Percentiles rank a stretch among this genome's conserved stretches.
phyloP scores from a whole-genome alignment of 2,797 vertebrate genomes.

The Darevskia nairensis region DNA sequence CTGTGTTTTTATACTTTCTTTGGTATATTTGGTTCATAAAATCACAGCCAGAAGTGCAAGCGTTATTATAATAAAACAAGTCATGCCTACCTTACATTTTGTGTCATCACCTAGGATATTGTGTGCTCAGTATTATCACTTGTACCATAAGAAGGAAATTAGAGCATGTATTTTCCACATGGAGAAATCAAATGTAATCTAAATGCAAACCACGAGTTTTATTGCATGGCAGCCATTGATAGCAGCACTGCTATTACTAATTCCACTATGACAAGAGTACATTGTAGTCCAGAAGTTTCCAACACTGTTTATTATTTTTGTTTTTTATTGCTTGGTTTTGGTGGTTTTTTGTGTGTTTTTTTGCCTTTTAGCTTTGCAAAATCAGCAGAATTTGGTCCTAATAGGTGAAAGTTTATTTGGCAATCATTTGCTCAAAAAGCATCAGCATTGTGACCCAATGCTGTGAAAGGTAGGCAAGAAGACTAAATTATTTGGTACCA shows the following conservation, averaged over 20 bases:
- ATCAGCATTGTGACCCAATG: constrained; percentile 4
- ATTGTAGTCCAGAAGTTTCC: constrained; percentile 56
- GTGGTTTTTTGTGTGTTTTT: too few relatives aligned
- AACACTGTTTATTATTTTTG: constrained; percentile 57
- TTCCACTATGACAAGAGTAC: constrained; percentile 71
- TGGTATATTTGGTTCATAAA: constrained; percentile 65
- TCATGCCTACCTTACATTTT: constrained; percentile 63
- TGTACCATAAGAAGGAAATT: constrained; percentile 75
- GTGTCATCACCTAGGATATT: constrained; percentile 64
- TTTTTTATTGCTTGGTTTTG: constrained; percentile 21
- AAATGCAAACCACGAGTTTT: constrained; percentile 74
- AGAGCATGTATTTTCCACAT: constrained; percentile 71
- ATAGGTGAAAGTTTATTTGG: constrained; percentile 8
- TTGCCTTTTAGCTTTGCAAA: constrained; percentile 37
- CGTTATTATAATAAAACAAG: constrained; percentile 66
- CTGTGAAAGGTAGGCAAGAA: constrained; percentile 45
- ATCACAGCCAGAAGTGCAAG: constrained; percentile 55
- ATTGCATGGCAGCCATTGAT: constrained; percentile 66
- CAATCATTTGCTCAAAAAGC: constrained; percentile 2
- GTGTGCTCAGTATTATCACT: constrained; percentile 72
- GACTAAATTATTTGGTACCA: constrained; percentile 42
- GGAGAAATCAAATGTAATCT: constrained; percentile 75
- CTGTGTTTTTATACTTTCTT: constrained; percentile 49
- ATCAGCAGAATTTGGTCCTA: constrained; percentile 31
- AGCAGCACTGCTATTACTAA: constrained; percentile 63